Base-by-base conservation (phyloP, 2,113 vertebrate species). In the Oriolus oriolus region DNA sequence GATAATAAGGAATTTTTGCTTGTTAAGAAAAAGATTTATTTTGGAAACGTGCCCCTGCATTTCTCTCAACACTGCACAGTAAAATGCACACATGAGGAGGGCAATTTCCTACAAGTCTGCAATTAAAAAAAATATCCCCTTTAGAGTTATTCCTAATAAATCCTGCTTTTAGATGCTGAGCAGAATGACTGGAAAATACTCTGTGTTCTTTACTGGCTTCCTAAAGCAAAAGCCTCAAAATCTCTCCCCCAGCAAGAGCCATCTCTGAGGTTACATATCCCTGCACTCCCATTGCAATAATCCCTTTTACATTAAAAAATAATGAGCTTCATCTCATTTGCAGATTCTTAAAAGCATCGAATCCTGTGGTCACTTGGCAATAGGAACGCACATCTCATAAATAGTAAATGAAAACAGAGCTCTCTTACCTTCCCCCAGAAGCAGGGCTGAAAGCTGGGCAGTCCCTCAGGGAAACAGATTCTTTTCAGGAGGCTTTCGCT, bases 231-330 rank as follows among this genome's bases (percentile, higher is more conserved):
- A 61, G 65, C 42, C 37, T 87, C 73, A 10, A 52, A 41, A 44
- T 39, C 30, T 11, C 69, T 87, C 87, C 86, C 66, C 60, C 78
- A 90, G 74, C 61, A 92, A 90, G 87, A 57, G 53, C 28, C 71
- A 27, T 31, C 78, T 74, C 60, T 64, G 69, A 88, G 61, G 84
- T 76, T 90, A 47, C 64, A 39, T 21, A 82, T 57, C 59, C 88
- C 87, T 42, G 20, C 65, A 64, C 82, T 63, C 30, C 89, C 80
- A 94, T 85, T 12, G 33, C 90, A 87, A 80, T 90, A 91, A 96
- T 95, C 95, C 93, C 93, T 74, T 95, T 73, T 77, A 59, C 97
- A 97, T 98, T 92, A 98, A 98, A 98, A 97, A 97, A 93, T 97
- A 96, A 98, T 97, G 97, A 97, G 71, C 54, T 80, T 78, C 92